Conservation (phyloP, 2,797 vertebrate genomes). For the Acrossocheilus wenchowensis region DNA sequence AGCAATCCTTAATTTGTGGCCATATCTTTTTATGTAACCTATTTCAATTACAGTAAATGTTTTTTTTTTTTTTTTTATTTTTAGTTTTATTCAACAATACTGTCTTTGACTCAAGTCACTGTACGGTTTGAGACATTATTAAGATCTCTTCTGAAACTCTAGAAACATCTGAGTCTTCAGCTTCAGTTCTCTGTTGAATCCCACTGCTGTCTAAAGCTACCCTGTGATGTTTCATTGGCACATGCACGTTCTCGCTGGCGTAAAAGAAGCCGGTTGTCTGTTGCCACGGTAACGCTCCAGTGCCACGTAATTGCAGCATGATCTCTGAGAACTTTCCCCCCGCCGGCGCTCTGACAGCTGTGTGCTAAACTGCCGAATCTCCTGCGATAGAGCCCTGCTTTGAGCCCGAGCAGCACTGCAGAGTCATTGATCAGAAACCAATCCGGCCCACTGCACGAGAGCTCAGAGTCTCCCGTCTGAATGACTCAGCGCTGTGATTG, state of each 20-base stretch:
- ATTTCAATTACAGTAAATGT: no score
- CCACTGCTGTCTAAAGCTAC: neutral
- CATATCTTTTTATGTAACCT: neutral
- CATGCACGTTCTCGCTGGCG: neutral
- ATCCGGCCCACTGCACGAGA: neutral
- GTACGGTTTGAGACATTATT: neutral
- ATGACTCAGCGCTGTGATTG: slow-evolving; percentile 9
- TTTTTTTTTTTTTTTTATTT: neutral
- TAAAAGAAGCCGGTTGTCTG: slow-evolving; percentile 25
- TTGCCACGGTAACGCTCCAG: slow-evolving; percentile 63
- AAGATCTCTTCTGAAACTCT: neutral
- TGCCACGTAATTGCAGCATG: slow-evolving; percentile 52
- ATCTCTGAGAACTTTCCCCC: slow-evolving; percentile 56
- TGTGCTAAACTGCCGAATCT: slow-evolving; percentile 21
- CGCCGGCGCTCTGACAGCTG: slow-evolving; percentile 52
- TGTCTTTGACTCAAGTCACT: neutral
- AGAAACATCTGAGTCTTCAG: neutral
- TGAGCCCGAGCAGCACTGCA: slow-evolving; percentile 16
- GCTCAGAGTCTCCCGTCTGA: neutral
- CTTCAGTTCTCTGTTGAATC: no score
- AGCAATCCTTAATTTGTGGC: neutral
- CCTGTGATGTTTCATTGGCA: neutral
- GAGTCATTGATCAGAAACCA: slow-evolving; percentile 26
- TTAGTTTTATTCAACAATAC: neutral
- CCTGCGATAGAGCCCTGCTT: neutral